Conservation (phyloP, 2,113 vertebrate species). For the Salvator merianae region DNA sequence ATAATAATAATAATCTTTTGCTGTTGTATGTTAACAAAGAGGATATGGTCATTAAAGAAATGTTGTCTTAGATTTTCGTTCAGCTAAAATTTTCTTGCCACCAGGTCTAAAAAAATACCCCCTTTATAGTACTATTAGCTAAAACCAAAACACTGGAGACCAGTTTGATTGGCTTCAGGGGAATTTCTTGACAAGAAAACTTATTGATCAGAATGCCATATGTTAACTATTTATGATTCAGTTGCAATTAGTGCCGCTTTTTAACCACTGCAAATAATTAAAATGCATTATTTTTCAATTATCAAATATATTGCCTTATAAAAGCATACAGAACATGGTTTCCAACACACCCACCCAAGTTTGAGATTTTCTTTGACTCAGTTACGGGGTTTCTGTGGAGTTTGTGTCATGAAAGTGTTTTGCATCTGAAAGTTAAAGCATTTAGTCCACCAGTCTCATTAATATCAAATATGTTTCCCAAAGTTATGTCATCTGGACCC, state of each 20-base stretch:
- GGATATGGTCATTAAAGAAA: not conserved
- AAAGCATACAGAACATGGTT: not conserved
- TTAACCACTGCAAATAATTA: not conserved
- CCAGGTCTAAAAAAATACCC: not conserved
- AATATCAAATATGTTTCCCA: not conserved
- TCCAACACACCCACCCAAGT: not conserved
- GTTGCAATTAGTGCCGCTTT: not conserved
- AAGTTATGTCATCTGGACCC: not conserved
- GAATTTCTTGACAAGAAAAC: not conserved
- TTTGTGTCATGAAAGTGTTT: not conserved
- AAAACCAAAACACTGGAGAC: not conserved
- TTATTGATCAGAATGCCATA: not conserved
- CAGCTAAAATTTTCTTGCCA: not conserved
- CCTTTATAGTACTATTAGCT: not conserved
- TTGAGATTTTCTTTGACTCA: slow-evolving; percentile 8
- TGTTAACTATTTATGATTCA: not conserved
- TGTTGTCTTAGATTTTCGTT: not conserved
- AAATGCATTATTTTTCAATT: not conserved
- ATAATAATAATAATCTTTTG: not conserved
- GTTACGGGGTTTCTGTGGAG: not conserved
- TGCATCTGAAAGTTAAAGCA: not conserved
- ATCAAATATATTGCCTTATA: slow-evolving; percentile 8
- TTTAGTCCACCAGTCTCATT: not conserved
- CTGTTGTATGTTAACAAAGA: not conserved
- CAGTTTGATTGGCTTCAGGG: not conserved